Evolutionary conservation across 37 sponge, comb jelly and placozoan genomes (phyloP), one percentile per base, ranked within the genome.

Genomic region (Aphrocallistes beatrix): DNA sequence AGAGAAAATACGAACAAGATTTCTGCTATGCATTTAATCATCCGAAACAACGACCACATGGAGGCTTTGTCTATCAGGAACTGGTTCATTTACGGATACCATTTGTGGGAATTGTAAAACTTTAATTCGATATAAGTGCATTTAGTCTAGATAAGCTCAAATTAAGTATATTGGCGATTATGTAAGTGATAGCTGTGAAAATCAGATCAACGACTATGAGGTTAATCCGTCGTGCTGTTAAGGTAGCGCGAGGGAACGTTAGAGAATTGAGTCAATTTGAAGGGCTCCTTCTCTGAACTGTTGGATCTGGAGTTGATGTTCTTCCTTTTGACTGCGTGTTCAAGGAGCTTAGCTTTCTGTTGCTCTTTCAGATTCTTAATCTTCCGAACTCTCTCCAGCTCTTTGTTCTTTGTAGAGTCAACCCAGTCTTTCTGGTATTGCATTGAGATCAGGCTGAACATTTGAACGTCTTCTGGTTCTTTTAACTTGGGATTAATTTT

Each of bases 341-440:
- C 75, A 25, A 60, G 34, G 32, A 60, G 75, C n/a, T 60, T 60
- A 13, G 75, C 75, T 60, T 60, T 60, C 34, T 60, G 75, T 60
- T 60, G 75, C 75, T 60, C 75, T 28, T 60, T 60, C 21, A 60
- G 34, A 25, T 60, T 19, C n/a, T 60, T 60, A 30, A 3, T 60
- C 75, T 13, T 60, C 17, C 75, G 25, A 60, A 60, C 75, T 28
- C 25, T 3, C 34, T 60, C 75, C 10, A 60, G 3, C 25, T 60
- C 75, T 13, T 30, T 3, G 3, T 3, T 60, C 34, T 60, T 60
- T 6, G 75, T 60, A 32, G 34, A 28, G n/a, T 30, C 75, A 6
- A 60, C n/a, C 75, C 75, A 60, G 75, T 60, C 75, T 30, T 60
- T 60, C 75, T 60, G 75, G 34, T 60, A 60, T 30, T 60, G 75